Evolutionary conservation across 2,888 invertebrate species (phyloP).

Genomic region (Leistus spinibarbis): DNA sequence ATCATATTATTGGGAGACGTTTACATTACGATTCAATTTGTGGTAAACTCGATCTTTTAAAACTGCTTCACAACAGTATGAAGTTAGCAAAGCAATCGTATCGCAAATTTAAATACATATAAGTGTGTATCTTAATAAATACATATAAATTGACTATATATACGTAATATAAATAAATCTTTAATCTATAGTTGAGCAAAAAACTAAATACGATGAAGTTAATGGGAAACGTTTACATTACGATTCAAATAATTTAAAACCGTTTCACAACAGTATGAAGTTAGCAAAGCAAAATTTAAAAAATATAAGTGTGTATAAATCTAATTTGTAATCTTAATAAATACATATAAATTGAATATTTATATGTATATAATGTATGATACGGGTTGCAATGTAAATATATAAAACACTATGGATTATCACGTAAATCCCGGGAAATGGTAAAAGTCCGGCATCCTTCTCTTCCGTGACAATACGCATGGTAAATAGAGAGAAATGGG

Average conservation of each 20-base stretch:
- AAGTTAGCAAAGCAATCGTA: not conserved
- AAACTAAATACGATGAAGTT: too few species aligned
- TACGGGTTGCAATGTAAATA: not conserved
- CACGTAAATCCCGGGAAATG: slow-evolving; percentile 3
- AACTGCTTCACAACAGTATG: not conserved
- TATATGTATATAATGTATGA: too few species aligned
- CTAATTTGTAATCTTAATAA: too few species aligned
- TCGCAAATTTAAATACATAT: not conserved
- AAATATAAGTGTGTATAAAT: not conserved
- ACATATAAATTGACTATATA: too few species aligned
- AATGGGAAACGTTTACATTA: not conserved
- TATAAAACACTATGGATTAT: not conserved
- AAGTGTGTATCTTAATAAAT: not conserved
- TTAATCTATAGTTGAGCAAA: too few species aligned
- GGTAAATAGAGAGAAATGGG: slow-evolving; percentile 4
- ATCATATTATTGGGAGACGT: too few species aligned
- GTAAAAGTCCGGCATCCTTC: not conserved
- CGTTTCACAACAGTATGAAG: not conserved
- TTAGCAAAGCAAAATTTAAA: not conserved
- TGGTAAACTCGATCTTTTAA: not conserved
- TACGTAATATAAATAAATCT: too few species aligned
- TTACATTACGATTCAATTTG: not conserved
- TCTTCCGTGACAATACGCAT: not conserved
- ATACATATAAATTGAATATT: not conserved
- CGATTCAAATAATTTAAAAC: not conserved